Base-by-base conservation (phyloP, 2,113 vertebrate genomes). In the Acrocephalus arundinaceus region DNA sequence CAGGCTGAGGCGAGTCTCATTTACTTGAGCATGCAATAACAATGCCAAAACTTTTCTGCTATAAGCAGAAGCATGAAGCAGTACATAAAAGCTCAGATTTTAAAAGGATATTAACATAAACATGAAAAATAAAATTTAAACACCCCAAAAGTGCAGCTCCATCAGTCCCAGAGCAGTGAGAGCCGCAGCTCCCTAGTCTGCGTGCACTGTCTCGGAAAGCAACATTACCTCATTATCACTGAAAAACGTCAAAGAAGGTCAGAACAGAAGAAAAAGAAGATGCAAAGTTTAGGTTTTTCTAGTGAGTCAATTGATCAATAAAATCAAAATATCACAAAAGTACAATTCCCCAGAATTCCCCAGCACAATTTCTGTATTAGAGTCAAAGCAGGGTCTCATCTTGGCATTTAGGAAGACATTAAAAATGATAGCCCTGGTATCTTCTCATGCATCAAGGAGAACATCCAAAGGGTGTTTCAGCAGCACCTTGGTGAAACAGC, bases 401-500 rank as follows among this genome's bases (percentile, higher is more conserved):
- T 39, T 77, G 31, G 48, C 41, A 22, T 81, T 78, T 62, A 78
- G 30, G 37, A 80, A 92, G 52, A 65, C 13, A 15, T 10, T 77
- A 51, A 71, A 93, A 93, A 23, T 65, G 2, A 68, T 19, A 77
- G 11, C 11, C 23, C 68, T 76, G 10, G 12, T 79, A 71, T 59
- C 37, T 51, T 16, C 25, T 93, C 45, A 12, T 71, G 17, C 33
- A 83, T 88, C 63, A 45, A 91, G 67, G 24, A 93, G 27, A 91
- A 28, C 18, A 62, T 88, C 63, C 83, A 81, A 77, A 84, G 63
- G 13, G 22, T 4, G 13, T 43, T 66, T 73, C 30, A 3, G 48
- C 85, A 86, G 85, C 72, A 96, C 90, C 92, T 90, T 88, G 35
- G 35, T 86, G 85, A 80, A 95, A 59, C n/a, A 90, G 57, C 58